Conservation (phyloP, 2,797 vertebrate species). For the Sebastolobus altivelis region DNA sequence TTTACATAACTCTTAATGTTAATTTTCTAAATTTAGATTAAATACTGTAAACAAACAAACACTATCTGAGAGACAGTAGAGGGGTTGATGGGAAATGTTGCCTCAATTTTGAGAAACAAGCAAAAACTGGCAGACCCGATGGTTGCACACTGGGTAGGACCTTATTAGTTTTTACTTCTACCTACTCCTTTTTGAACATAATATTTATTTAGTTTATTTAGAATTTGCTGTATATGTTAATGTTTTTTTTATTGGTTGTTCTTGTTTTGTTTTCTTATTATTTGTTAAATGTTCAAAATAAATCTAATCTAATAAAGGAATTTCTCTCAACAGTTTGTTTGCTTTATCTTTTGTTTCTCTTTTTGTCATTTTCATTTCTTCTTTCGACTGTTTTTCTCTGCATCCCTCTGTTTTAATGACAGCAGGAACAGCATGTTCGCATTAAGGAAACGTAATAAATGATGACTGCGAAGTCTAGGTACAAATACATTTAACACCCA, state of each 20-base stretch:
- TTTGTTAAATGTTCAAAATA: not conserved
- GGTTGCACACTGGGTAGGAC: too few species aligned
- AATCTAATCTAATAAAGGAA: not conserved
- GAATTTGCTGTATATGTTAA: not conserved
- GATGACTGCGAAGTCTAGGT: conserved; percentile 34
- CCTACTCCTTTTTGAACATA: not conserved
- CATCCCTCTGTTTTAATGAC: conserved; percentile 14
- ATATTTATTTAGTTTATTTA: not conserved
- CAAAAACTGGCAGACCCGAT: not conserved
- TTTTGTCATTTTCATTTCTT: not conserved
- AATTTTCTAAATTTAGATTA: not conserved
- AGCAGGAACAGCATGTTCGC: conserved; percentile 5
- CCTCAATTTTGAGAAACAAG: not conserved
- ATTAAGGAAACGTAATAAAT: conserved; percentile 41
- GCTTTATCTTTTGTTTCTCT: not conserved
- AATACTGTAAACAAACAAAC: not conserved
- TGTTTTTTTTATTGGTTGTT: not conserved
- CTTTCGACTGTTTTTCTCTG: conserved; percentile 8
- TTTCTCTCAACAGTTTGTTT: not conserved
- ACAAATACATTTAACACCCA: conserved; percentile 45
- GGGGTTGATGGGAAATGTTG: not conserved
- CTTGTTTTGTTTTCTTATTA: not conserved
- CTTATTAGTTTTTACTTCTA: not conserved
- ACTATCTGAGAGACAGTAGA: not conserved
- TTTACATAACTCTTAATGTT: not conserved